Evolutionary conservation across 2,888 invertebrate genomes (phyloP).

Genomic region (Cephus pygmeus): DNA sequence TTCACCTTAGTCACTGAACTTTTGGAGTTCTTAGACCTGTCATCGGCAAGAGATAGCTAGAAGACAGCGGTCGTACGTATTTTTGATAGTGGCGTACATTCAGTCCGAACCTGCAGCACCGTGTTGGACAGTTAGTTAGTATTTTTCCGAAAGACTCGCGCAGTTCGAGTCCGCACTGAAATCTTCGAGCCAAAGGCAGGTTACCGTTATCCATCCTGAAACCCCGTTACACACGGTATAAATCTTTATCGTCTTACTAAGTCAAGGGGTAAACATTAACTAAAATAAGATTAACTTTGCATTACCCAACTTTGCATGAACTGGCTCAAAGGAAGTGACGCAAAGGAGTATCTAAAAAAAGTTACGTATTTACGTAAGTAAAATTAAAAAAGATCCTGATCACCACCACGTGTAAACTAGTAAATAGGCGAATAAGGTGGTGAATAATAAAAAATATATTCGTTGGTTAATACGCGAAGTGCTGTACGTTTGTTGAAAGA

Average conservation of each 20-base stretch:
- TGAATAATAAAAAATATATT: not conserved
- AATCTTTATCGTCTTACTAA: not conserved
- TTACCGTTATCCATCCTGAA: not conserved
- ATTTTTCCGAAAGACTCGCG: slow-evolving; percentile 14
- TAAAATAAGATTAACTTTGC: not conserved
- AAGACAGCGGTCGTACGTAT: not conserved
- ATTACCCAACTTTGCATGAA: not conserved
- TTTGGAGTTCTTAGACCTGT: slow-evolving; percentile 20
- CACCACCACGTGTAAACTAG: not conserved
- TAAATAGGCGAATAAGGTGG: not conserved
- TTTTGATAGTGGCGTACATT: slow-evolving; percentile 18
- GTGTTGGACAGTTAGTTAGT: slow-evolving; percentile 7
- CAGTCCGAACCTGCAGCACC: slow-evolving; percentile 9
- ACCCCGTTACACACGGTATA: not conserved
- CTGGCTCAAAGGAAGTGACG: not conserved
- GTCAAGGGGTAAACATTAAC: not conserved
- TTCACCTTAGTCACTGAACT: slow-evolving; percentile 25
- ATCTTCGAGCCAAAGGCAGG: not conserved
- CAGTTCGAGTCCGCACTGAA: not conserved
- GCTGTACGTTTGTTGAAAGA: not conserved
- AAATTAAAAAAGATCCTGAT: not conserved
- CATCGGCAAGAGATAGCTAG: slow-evolving; percentile 9
- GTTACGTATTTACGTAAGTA: not conserved
- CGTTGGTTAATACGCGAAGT: not conserved
- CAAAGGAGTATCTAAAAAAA: not conserved